Percentiles rank a stretch among this genome's conserved stretches.
phyloP scores from a whole-genome alignment of 1,140 invertebrate species.

The Tribolium madens region DNA sequence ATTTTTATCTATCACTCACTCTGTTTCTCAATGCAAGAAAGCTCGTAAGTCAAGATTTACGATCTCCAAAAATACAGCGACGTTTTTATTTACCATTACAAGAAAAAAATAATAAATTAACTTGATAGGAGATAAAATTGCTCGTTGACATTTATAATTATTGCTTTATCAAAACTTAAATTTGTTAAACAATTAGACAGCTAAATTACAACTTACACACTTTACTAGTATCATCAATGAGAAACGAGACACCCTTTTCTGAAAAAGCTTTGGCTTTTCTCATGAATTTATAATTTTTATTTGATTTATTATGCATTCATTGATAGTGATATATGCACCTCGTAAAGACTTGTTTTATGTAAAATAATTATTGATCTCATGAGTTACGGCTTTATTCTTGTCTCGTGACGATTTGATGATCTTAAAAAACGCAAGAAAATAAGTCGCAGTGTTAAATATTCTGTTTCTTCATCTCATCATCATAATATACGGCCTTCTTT shows the following conservation, averaged over 20 bases:
- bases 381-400: neutral
- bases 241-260: neutral
- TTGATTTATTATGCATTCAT: conserved; percentile 4
- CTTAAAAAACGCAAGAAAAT: neutral
- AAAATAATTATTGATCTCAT: neutral
- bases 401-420: neutral
- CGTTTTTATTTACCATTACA: conserved; percentile 25
- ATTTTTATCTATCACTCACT: no score
- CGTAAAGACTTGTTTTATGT: conserved; percentile 7
- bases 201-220: conserved; percentile 1
- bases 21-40: neutral
- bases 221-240: neutral
- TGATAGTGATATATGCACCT: neutral
- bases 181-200: conserved; percentile 32
- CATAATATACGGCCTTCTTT: neutral
- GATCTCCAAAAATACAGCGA: conserved; percentile 1
- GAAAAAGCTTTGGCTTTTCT: neutral
- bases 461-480: conserved; percentile 9
- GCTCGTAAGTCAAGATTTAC: conserved; percentile 12
- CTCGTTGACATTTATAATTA: conserved; percentile 25
- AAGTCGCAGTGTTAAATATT: neutral
- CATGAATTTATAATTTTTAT: conserved; percentile 13
- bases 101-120: conserved; percentile 25
- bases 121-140: neutral
- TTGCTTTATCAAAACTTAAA: conserved; percentile 18